phyloP scores from a whole-genome alignment of 2,888 invertebrate species.

The Pachydiplax longipennis region DNA sequence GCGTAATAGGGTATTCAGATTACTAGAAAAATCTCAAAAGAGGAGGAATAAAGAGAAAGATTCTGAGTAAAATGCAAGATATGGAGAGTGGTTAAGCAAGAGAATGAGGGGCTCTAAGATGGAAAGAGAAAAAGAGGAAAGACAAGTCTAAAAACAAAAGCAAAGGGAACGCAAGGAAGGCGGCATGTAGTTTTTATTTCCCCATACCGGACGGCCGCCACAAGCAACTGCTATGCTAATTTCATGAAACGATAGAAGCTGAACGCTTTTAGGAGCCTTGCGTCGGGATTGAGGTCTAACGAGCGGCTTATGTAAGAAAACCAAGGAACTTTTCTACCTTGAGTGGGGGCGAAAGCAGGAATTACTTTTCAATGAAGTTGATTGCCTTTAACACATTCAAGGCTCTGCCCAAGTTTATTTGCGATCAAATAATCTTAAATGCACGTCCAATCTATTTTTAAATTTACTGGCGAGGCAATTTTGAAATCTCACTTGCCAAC shows the following conservation, averaged over 20 bases:
- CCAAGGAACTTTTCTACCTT: neutral
- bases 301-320: neutral
- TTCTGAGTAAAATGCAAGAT: neutral
- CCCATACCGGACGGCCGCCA: conserved; percentile 1
- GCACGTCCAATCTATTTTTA: no score
- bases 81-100: neutral
- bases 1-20: neutral
- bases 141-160: neutral
- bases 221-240: neutral
- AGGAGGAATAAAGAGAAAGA: neutral
- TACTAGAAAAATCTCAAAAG: neutral
- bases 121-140: neutral
- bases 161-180: neutral
- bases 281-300: neutral
- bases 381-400: neutral
- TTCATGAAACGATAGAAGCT: neutral
- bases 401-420: neutral
- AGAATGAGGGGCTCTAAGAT: neutral
- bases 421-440: neutral
- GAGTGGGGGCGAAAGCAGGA: neutral
- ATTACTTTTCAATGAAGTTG: neutral
- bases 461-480: no score
- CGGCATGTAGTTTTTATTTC: neutral
- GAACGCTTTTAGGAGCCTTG: neutral
- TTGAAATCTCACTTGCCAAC: no score